These are phyloP conservation scores for Drosophila bocqueti DNA, from an alignment of 1,140 invertebrate species.

Conservation along the genomic window DNA sequence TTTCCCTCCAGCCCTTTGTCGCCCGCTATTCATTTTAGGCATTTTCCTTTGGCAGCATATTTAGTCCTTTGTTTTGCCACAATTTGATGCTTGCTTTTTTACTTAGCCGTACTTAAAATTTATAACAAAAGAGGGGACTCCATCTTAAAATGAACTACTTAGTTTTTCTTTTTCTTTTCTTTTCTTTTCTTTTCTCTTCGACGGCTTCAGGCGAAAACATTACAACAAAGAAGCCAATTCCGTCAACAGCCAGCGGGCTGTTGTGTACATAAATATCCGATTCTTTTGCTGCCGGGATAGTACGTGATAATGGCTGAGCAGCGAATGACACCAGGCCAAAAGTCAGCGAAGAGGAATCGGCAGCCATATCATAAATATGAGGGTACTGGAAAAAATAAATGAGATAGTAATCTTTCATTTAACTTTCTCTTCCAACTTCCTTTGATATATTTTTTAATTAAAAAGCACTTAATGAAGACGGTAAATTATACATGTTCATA, in stretches of 20 bases:
- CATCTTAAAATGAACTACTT: conserved; percentile 80
- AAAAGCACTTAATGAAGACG: too few relatives aligned
- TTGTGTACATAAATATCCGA: conserved; percentile 40
- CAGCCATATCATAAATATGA: conserved; percentile 62
- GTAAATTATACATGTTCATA: too few relatives aligned
- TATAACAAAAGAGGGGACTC: conserved; percentile 66
- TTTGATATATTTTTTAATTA: too few relatives aligned
- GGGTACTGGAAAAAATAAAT: conserved; percentile 10
- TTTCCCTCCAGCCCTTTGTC: conserved; percentile 22
- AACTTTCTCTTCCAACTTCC: too few relatives aligned
- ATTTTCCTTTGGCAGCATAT: conserved; percentile 71
- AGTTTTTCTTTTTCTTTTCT: conserved; percentile 46
- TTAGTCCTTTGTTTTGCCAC: conserved; percentile 78
- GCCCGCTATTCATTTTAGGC: conserved; percentile 69
- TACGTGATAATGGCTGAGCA: conserved; percentile 80
- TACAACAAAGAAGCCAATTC: conserved; percentile 81
- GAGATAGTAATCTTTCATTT: too few relatives aligned
- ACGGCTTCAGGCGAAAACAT: conserved; percentile 60
- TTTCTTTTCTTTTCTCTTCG: conserved; percentile 8
- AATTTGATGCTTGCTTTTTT: conserved; percentile 80
- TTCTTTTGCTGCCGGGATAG: conserved; percentile 43
- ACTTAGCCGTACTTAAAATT: conserved; percentile 81
- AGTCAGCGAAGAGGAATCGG: conserved; percentile 63
- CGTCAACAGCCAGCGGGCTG: conserved; percentile 52
- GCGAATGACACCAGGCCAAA: conserved; percentile 76